These are phyloP conservation scores for Augochlorella aurata DNA, from an alignment of 2,888 invertebrate genomes.

Conservation along the genomic window DNA sequence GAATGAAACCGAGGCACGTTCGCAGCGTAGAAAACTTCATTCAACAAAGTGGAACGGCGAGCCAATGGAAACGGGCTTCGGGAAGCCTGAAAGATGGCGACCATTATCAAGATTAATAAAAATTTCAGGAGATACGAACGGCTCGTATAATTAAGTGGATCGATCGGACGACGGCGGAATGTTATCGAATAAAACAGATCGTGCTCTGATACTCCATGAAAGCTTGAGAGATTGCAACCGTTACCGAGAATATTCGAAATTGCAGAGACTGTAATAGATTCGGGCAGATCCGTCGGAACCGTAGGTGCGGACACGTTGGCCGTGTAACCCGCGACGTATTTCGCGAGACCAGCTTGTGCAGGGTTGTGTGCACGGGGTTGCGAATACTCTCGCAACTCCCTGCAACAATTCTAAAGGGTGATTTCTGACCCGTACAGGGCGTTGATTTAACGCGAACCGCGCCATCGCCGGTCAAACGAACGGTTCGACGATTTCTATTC, in stretches of 20 bases:
- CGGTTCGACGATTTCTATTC: too few relatives aligned
- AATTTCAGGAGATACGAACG: background rate
- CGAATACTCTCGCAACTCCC: too few relatives aligned
- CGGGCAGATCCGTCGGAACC: background rate
- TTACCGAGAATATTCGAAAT: background rate
- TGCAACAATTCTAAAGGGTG: too few relatives aligned
- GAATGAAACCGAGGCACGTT: background rate
- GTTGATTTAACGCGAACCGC: too few relatives aligned
- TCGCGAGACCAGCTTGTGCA: too few relatives aligned
- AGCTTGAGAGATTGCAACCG: background rate
- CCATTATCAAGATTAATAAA: constrained; percentile 3
- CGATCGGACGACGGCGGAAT: background rate
- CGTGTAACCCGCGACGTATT: too few relatives aligned
- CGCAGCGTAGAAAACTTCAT: background rate
- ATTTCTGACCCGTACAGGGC: too few relatives aligned
- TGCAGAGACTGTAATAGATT: too few relatives aligned
- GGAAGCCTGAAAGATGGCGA: background rate
- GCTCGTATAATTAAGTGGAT: background rate
- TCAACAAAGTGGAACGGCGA: background rate
- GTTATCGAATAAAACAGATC: background rate
- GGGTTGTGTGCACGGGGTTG: too few relatives aligned
- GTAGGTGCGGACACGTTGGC: background rate
- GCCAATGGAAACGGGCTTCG: background rate
- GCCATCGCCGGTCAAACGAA: too few relatives aligned
- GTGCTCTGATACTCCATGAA: background rate